A percentile compares a stretch with the other conserved stretches of the same genome.
Evolutionary conservation across 2,113 vertebrate species (phyloP).

Genomic region (Maccullochella peelii): DNA sequence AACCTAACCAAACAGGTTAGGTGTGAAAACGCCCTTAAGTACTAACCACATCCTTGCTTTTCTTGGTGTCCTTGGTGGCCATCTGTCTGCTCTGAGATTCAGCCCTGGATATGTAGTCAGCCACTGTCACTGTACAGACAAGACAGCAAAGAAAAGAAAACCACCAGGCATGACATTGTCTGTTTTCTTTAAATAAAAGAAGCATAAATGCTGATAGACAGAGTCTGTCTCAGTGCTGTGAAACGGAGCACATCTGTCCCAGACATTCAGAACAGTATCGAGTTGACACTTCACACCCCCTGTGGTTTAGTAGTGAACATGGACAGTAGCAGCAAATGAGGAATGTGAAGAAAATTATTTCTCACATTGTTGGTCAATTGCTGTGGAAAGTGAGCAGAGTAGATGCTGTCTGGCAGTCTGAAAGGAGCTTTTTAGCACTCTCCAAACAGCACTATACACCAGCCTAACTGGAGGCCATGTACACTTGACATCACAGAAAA

Average conservation of each 20-base stretch:
- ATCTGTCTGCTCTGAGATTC: slow-evolving; percentile 98
- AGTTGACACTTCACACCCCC: too few species aligned
- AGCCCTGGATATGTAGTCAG: slow-evolving; percentile 99
- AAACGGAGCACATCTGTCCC: not conserved
- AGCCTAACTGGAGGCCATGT: not conserved
- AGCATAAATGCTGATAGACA: too few species aligned
- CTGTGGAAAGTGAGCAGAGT: not conserved
- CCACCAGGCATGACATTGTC: not conserved
- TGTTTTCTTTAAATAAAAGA: not conserved
- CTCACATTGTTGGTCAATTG: not conserved
- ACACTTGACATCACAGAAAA: not conserved
- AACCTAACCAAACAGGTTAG: too few species aligned
- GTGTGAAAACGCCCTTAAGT: too few species aligned
- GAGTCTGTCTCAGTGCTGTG: not conserved
- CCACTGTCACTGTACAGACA: slow-evolving; percentile 92
- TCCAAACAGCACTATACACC: not conserved
- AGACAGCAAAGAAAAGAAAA: slow-evolving; percentile 59
- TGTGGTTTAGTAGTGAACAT: slow-evolving; percentile 10
- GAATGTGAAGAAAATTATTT: not conserved
- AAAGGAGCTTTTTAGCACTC: not conserved
- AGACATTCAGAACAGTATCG: too few species aligned
- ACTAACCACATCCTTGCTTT: slow-evolving; percentile 94
- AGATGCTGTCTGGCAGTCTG: not conserved
- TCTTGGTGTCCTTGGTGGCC: slow-evolving; percentile 91
- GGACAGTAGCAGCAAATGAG: not conserved